Percentiles rank a stretch among this genome's conserved stretches.
These are phyloP conservation scores for Emydocephalus ijimae DNA, from an alignment of 2,113 vertebrate species.

Conservation along the genomic window DNA sequence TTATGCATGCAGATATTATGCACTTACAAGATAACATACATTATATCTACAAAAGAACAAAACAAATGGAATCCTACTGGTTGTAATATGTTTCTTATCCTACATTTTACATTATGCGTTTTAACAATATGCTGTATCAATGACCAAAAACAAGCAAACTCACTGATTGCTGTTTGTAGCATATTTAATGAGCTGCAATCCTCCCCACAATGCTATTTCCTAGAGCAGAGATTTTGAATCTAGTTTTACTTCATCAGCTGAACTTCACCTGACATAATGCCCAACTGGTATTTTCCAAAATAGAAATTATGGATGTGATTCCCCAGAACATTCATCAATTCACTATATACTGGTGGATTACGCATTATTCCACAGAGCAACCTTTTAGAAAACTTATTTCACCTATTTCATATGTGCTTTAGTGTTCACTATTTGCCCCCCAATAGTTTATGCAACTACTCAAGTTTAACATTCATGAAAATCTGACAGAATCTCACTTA, in stretches of 20 bases:
- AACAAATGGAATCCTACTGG: not conserved
- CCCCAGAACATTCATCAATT: not conserved
- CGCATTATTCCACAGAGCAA: not conserved
- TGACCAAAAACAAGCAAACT: not conserved
- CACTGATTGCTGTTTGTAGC: not conserved
- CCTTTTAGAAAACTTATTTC: not conserved
- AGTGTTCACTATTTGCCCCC: not conserved
- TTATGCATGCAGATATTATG: not conserved
- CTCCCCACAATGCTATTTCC: not conserved
- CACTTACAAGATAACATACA: not conserved
- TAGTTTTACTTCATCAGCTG: not conserved
- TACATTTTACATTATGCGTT: not conserved
- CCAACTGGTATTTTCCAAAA: not conserved
- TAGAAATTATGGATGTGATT: not conserved
- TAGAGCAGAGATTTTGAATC: not conserved
- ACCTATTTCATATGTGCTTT: not conserved
- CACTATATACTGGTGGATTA: not conserved
- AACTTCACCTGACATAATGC: not conserved
- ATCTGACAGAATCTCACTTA: constrained; percentile 2
- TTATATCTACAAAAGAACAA: not conserved
- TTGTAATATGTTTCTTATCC: not conserved
- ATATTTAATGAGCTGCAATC: not conserved
- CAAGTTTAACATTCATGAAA: not conserved
- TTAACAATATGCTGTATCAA: not conserved
- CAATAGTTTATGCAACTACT: not conserved